Evolutionary conservation across 2,113 vertebrate species (phyloP).

Genomic region (Notarius lentiginosus): DNA sequence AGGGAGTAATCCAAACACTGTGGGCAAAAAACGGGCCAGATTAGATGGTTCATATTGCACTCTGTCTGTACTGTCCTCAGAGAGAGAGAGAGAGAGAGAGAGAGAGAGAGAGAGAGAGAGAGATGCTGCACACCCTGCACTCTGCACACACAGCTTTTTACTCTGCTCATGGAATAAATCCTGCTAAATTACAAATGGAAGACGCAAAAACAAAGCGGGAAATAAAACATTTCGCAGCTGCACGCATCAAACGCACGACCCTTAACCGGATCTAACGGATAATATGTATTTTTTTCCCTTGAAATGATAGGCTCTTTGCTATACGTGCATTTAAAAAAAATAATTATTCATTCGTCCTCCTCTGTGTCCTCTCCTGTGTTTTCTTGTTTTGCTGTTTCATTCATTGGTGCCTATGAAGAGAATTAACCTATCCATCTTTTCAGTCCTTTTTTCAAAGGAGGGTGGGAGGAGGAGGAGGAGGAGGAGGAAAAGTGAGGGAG

Average conservation of each 20-base stretch:
- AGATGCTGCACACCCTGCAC: conserved; percentile 48
- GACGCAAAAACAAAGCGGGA: conserved; percentile 40
- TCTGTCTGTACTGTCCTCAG: conserved; percentile 65
- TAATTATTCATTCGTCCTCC: conserved; percentile 42
- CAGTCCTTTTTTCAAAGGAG: conserved; percentile 77
- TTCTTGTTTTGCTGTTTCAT: conserved; percentile 73
- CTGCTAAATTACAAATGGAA: conserved; percentile 53
- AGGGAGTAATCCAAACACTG: conserved; percentile 71
- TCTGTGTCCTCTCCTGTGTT: conserved; percentile 51
- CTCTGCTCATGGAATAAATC: conserved; percentile 52
- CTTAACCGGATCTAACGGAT: conserved; percentile 56
- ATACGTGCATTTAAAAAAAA: conserved; percentile 53
- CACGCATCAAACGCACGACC: conserved; percentile 52
- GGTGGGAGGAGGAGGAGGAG: conserved; percentile 54
- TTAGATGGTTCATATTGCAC: conserved; percentile 70
- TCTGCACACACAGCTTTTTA: conserved; percentile 50
- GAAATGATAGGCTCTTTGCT: conserved; percentile 64
- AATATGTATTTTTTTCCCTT: not conserved
- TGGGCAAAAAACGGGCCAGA: conserved; percentile 67
- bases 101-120: conserved; percentile 58
- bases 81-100: conserved; percentile 59
- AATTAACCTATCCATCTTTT: conserved; percentile 81
- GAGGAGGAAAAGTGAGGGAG: conserved; percentile 72
- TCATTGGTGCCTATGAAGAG: conserved; percentile 79
- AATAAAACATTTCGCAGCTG: conserved; percentile 43